These are phyloP conservation scores for Catharus bicknelli DNA, from an alignment of 2,113 vertebrate species.

Conservation along the genomic window DNA sequence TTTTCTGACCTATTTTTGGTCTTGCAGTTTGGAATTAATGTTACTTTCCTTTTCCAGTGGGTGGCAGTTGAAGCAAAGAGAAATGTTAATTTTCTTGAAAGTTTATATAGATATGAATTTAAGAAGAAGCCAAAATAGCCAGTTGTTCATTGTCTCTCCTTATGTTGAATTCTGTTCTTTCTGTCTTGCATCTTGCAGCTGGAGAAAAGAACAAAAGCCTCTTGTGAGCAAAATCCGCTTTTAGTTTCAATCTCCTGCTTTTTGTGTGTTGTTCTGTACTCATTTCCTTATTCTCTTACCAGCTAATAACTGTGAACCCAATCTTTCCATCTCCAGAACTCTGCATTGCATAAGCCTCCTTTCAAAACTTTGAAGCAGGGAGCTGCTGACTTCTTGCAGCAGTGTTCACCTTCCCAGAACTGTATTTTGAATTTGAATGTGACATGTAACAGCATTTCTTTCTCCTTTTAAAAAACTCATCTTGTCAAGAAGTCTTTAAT, in stretches of 20 bases:
- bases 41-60: slow-evolving; percentile 64
- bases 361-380: not conserved
- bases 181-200: not conserved
- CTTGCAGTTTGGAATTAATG: slow-evolving; percentile 32
- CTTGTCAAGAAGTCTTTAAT: not conserved
- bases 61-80: slow-evolving; percentile 62
- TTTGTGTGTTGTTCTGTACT: not conserved
- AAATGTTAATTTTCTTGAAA: slow-evolving; percentile 45
- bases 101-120: not conserved
- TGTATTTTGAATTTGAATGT: not conserved
- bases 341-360: not conserved
- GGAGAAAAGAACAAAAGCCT: not conserved
- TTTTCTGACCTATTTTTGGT: slow-evolving; percentile 18
- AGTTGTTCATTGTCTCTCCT: not conserved
- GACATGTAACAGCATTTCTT: not conserved
- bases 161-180: not conserved
- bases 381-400: not conserved
- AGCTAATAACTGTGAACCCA: not conserved
- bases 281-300: not conserved
- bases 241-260: not conserved
- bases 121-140: not conserved
- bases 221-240: not conserved
- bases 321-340: not conserved
- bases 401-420: not conserved
- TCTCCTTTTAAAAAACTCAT: not conserved